Evolutionary conservation across 2,888 invertebrate genomes (phyloP), one percentile per base, ranked within the genome.

Genomic region (Tubulanus polymorphus): DNA sequence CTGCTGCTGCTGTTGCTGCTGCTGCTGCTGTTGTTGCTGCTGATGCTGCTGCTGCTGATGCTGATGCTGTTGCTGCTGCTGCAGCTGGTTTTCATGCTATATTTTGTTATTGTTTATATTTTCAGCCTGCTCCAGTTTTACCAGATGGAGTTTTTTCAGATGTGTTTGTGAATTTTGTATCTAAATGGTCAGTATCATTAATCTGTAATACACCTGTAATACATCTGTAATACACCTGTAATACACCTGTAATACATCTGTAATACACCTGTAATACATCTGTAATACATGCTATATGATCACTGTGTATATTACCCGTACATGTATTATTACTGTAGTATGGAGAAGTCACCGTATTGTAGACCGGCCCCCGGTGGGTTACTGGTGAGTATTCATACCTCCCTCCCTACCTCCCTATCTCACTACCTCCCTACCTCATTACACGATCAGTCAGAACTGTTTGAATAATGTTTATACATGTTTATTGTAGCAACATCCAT

Each of bases 131-230:
- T 2, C 66, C 68, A 25, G 63, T 53, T 51, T 59, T 72, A 35
- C 57, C 70, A 26, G 54, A 59, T 32, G 65, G 62, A 25, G 55
- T 57, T 29, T 71, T 69, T 53, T 67, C 69, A 25, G 54, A 55
- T 47, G 68, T 68, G 37, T 63, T 71, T 27, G 57, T 69, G n/a
- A 61, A 68, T 46, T 69, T 69, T 64, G 66, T 67, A 26, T 61
- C 63, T 18, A 62, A 57, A 56, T 70, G 71, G 71, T 71, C 59
- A 57, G 64, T 56, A 29, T n/a, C n/a, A n/a, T n/a, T n/a, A n/a
- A n/a, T n/a, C n/a, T n/a, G n/a, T n/a, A n/a, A n/a, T n/a, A n/a
- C n/a, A n/a, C n/a, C n/a, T n/a, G n/a, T n/a, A n/a, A n/a, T n/a
- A n/a, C n/a, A n/a, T n/a, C n/a, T n/a, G n/a, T n/a, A n/a, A n/a